phyloP scores from a whole-genome alignment of 2,888 invertebrate species.

The Anagyrus pseudococci region DNA sequence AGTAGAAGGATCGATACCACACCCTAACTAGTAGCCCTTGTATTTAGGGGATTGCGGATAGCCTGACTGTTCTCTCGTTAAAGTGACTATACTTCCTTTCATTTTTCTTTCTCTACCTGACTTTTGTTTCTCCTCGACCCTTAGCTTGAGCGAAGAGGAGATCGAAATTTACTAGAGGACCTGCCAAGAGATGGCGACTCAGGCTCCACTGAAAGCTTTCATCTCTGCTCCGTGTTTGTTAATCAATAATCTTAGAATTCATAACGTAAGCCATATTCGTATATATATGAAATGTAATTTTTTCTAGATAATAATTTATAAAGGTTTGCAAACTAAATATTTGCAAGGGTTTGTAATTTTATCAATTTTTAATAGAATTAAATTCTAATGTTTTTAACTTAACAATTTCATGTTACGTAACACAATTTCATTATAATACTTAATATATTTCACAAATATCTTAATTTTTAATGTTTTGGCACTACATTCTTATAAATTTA shows the following conservation, averaged over 20 bases:
- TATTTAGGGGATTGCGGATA: constrained; percentile 43
- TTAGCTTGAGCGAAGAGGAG: constrained; percentile 36
- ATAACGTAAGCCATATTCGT: neutral
- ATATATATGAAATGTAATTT: too few species aligned
- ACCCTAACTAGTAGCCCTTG: constrained; percentile 45
- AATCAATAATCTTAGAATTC: constrained; percentile 27
- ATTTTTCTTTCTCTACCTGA: constrained; percentile 36
- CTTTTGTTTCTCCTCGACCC: constrained; percentile 42
- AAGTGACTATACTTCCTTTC: constrained; percentile 36
- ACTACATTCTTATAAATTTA: too few species aligned
- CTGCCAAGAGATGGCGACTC: constrained; percentile 58
- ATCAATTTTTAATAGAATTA: too few species aligned
- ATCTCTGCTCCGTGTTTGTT: constrained; percentile 15
- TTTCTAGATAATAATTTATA: too few species aligned
- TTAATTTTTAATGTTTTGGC: neutral
- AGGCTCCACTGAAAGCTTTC: constrained; percentile 27
- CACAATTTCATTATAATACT: neutral
- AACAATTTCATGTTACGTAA: too few species aligned
- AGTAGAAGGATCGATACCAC: constrained; percentile 55
- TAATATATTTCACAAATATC: neutral
- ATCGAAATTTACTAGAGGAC: constrained; percentile 47
- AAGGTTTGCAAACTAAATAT: too few species aligned
- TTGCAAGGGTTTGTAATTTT: too few species aligned
- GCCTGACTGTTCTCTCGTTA: constrained; percentile 41
- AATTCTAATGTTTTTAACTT: too few species aligned